Conservation (phyloP, 2,797 vertebrate species). For the Chiloscyllium punctatum region DNA sequence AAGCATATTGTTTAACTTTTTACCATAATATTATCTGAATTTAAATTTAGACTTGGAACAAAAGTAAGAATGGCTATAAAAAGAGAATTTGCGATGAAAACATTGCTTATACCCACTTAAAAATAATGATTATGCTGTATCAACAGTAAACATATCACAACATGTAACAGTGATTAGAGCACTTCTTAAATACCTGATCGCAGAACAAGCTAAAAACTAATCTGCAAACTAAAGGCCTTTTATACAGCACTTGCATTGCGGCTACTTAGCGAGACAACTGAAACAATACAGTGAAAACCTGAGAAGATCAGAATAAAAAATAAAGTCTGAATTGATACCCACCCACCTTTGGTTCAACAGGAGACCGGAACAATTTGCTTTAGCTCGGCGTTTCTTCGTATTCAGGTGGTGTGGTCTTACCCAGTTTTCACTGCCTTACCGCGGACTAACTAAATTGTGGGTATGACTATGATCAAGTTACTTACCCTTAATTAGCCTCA, state of each 20-base stretch:
- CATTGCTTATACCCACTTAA: neutral
- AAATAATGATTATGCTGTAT: neutral
- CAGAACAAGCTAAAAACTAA: neutral
- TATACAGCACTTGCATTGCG: neutral
- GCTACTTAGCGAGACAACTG: neutral
- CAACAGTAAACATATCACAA: neutral
- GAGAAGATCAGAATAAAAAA: neutral
- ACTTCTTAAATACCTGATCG: neutral
- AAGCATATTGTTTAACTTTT: neutral
- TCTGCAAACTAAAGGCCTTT: neutral
- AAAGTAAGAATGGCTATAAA: neutral
- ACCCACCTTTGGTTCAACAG: conserved; percentile 4
- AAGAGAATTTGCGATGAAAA: neutral
- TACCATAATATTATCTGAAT: neutral
- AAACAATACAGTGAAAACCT: conserved; percentile 15
- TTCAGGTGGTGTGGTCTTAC: neutral
- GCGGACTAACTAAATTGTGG: neutral
- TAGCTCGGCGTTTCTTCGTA: neutral
- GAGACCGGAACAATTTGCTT: neutral
- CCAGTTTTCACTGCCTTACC: neutral
- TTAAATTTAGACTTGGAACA: neutral
- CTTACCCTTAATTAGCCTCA: conserved; percentile 67
- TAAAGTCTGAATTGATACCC: neutral
- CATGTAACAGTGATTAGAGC: neutral
- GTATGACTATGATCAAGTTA: conserved; percentile 42